Evolutionary conservation across 1,140 invertebrate species (phyloP).

Genomic region (Bathynomus jamesi): DNA sequence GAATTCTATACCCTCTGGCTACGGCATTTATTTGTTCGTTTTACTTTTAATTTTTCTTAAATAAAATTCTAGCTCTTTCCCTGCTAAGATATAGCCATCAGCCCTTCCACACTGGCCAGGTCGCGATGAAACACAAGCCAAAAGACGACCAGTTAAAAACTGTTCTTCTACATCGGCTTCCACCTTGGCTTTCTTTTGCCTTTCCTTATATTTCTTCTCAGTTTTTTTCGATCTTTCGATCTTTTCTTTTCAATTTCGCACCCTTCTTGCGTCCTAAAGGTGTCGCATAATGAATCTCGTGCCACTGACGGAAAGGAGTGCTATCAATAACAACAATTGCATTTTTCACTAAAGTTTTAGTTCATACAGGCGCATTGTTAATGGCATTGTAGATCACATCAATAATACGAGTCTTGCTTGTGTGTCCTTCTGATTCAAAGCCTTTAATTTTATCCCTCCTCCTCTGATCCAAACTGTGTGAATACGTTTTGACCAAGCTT

Average conservation of each 20-base stretch:
- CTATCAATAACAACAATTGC: slow-evolving; percentile 96
- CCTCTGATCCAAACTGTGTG: slow-evolving; percentile 90
- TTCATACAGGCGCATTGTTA: slow-evolving; percentile 97
- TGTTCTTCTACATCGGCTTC: slow-evolving; percentile 90
- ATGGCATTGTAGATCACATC: slow-evolving; percentile 99
- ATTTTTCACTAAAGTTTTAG: slow-evolving; percentile 98
- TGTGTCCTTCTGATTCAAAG: slow-evolving; percentile 56
- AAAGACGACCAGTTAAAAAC: slow-evolving; percentile 86
- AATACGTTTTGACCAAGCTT: slow-evolving; percentile 60
- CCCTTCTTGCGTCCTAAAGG: slow-evolving; percentile 60
- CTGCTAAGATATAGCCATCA: slow-evolving; percentile 97
- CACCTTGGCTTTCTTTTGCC: slow-evolving; percentile 87
- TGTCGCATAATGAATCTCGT: slow-evolving; percentile 90
- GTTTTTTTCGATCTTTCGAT: not conserved
- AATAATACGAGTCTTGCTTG: slow-evolving; percentile 95
- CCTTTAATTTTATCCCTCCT: slow-evolving; percentile 93
- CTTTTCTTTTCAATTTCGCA: slow-evolving; percentile 27
- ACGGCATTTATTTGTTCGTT: slow-evolving; percentile 55
- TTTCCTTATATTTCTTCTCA: slow-evolving; percentile 76
- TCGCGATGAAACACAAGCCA: slow-evolving; percentile 56
- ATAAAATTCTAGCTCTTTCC: slow-evolving; percentile 99
- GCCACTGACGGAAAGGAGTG: slow-evolving; percentile 98
- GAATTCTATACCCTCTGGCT: too few species aligned
- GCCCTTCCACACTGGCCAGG: slow-evolving; percentile 94
- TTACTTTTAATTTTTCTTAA: slow-evolving; percentile 95